Base-by-base conservation (phyloP, 2,888 invertebrate species). In the Catocala nupta region DNA sequence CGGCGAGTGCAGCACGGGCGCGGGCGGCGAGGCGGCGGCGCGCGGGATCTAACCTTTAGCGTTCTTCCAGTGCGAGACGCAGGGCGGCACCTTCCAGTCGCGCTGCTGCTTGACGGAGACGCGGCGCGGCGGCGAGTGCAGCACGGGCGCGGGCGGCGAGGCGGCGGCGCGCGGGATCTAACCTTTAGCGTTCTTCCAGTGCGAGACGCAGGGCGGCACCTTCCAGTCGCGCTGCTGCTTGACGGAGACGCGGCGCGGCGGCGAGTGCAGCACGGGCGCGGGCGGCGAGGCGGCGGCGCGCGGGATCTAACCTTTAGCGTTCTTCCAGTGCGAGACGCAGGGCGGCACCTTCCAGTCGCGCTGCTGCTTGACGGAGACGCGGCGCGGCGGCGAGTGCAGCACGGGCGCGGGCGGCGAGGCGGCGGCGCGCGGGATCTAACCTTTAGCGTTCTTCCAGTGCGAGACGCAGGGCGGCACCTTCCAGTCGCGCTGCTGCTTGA, bases 211-310 rank as follows among this genome's bases (percentile, higher is more conserved):
- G 0, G 99, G 99, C 7, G 99, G 99, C 62, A 96, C 95, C 92
- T 99, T 99, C 99, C 99, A 99, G 88, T 99, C 99, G 67, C 99
- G 97, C 87, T 99, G 99, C 86, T 99, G 99, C 85, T 99, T 99
- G 0, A 99, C 99, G 3, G 99, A 99, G 0, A 99, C 99, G 86
- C 99, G 97, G 58, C 99, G 95, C 0, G 99, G 99, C 0, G 99
- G 99, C 0, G 99, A 99, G 93, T 99, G 99, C 90, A 99, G 95
- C 10, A 99, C 99, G 0, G 99, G 99, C 7, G 99, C 99, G 13
- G 99, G 99, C 0, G 99, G 99, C 0, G 99, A 99, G n/a, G n/a
- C n/a, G n/a, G n/a, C n/a, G n/a, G n/a, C n/a, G n/a, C n/a, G n/a
- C n/a, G n/a, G n/a, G n/a, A n/a, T n/a, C n/a, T 36, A 36, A 7